phyloP scores from a whole-genome alignment of 1,140 invertebrate genomes.

The Adelges cooleyi region DNA sequence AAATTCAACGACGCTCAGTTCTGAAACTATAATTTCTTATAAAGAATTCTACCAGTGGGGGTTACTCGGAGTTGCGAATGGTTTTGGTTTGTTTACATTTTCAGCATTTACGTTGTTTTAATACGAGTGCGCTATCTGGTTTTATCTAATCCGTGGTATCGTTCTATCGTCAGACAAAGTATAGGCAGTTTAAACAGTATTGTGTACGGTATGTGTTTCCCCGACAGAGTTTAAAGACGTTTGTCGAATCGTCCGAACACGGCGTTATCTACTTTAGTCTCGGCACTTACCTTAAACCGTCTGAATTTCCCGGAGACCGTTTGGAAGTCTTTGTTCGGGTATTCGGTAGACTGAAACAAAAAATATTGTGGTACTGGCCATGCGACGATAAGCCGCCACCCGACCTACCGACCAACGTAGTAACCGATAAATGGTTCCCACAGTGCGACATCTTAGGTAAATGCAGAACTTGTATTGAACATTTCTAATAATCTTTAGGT shows the following conservation, averaged over 20 bases:
- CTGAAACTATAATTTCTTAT: too few species aligned
- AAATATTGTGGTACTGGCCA: slow-evolving; percentile 57
- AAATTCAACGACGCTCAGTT: too few species aligned
- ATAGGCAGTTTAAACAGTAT: neutral
- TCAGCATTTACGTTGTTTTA: neutral
- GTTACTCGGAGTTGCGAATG: too few species aligned
- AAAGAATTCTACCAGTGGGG: too few species aligned
- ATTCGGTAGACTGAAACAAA: slow-evolving; percentile 41
- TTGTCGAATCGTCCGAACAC: slow-evolving; percentile 44
- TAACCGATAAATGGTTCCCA: slow-evolving; percentile 46
- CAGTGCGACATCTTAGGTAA: slow-evolving; percentile 47
- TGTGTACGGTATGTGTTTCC: neutral
- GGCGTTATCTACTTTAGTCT: slow-evolving; percentile 56
- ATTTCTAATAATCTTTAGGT: too few species aligned
- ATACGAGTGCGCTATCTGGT: neutral
- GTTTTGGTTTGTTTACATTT: neutral
- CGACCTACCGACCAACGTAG: slow-evolving; percentile 43
- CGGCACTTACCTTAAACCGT: slow-evolving; percentile 39
- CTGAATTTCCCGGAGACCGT: neutral
- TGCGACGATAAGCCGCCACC: slow-evolving; percentile 39
- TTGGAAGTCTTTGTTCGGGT: neutral
- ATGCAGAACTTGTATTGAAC: too few species aligned
- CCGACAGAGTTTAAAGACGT: slow-evolving; percentile 43
- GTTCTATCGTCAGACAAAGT: neutral
- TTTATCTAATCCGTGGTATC: neutral